Base-by-base conservation (phyloP, 2,888 invertebrate species). In the Yponomeuta evonymella region DNA sequence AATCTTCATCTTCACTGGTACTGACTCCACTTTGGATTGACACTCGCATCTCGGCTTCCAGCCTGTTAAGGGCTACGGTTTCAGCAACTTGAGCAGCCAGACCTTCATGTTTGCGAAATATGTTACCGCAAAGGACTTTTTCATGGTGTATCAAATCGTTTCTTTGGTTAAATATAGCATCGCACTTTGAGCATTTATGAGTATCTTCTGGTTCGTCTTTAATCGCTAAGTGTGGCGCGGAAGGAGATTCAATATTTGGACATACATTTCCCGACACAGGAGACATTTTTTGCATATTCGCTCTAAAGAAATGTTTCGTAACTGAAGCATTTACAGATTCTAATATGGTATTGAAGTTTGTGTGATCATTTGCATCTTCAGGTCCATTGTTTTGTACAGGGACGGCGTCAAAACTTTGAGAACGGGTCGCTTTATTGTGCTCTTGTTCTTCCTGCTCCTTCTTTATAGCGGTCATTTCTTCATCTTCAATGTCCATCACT, bases 81-180 rank as follows among this genome's bases (percentile, higher is more conserved):
- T 95, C 95, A 75, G 96, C 95, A 68, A 96, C 92, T 82, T 96
- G 96, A 65, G 96, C 96, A n/a, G 95, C 95, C 73, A 95, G 85
- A n/a, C 95, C 95, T 88, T 96, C 96, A 76, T 95, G 95, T 81
- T 94, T 93, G 75, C 93, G 85, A 76, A 94, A 94, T 72, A 93
- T 75, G 75, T 87, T 90, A 33, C 93, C 93, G 76, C 94, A 94
- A 33, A 93, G 83, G 70, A 94, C 91, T 79, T 95, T 96, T 79
- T 96, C 96, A 79, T 96, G 96, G 77, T 96, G 95, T 77, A 95
- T 89, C 72, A 95, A 84, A 73, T 94, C 94, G 65, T 91, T 92
- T 75, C 93, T 93, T 76, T 91, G 93, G 74, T 89, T 92, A 77
- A 95, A 95, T 51, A 86, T 83, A 75, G 92, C 91, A 75, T 93